Evolutionary conservation across 2,797 vertebrate species (phyloP), one percentile per base, ranked within the genome.

Genomic region (Limosa lapponica): DNA sequence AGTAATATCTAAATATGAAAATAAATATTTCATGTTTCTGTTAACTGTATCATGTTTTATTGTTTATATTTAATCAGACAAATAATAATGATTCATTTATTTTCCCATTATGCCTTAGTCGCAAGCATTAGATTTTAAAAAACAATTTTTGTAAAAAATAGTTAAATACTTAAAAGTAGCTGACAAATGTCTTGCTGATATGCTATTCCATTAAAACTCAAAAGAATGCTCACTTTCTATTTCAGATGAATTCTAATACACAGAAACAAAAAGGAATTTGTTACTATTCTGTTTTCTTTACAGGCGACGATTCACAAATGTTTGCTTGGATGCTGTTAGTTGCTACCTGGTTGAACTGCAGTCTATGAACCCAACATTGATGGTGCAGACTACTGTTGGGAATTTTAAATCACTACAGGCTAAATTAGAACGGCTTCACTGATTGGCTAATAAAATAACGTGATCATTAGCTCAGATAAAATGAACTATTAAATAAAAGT

Each of bases 321-420:
- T 98, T 70, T 99, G 99, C 94, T 98, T 99, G 81, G 99, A 99
- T 97, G 99, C 99, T 93, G 98, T 99, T 94, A 99, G 99, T 18
- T 98, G 99, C 52, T 99, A 99, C 95, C 98, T 99, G 25, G 99
- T 99, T 93, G 99, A 99, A 97, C 98, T 99, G 81, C 99, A 99
- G 96, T 99, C 99, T 20, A 98, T 99, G 96, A 99, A 98, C 84
- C 99, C 99, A 0, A 99, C 98, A 20, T 65, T 97, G 1, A 95
- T 96, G 27, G 98, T 99, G 81, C 99, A 99, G 70, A 97, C 98
- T 46, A 99, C 98, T 52, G 98, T 99, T 48, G 98, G 99, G 57
- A 99, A 99, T 97, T 99, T 99, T 95, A 99, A 99, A 97, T 99
- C 99, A 24, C 98, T 99, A 75, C 99, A 99, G 95, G 99, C 99